These are phyloP conservation scores for Phymastichus coffea DNA, from an alignment of 1,140 invertebrate genomes.

Conservation along the genomic window DNA sequence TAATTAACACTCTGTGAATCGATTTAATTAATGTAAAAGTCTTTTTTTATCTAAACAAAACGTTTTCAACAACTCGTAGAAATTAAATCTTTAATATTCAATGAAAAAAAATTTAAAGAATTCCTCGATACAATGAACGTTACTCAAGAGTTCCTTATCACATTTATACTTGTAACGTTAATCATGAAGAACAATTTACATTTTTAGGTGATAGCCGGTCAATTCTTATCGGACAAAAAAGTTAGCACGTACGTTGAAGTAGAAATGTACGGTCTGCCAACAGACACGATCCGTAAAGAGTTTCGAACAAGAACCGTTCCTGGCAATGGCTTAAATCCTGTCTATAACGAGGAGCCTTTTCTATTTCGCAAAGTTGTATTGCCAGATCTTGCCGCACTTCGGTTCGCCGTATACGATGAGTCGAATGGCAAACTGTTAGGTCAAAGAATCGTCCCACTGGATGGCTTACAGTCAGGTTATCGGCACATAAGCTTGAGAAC, in stretches of 20 bases:
- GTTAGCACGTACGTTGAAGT: slow-evolving; percentile 99
- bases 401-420: slow-evolving; percentile 99
- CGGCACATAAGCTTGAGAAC: slow-evolving; percentile 96
- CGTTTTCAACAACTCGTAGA: no score
- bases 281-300: slow-evolving; percentile 98
- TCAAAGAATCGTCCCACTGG: slow-evolving; percentile 94
- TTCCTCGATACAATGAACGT: no score
- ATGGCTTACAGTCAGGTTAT: slow-evolving; percentile 97
- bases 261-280: slow-evolving; percentile 99
- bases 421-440: slow-evolving; percentile 91
- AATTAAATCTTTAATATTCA: no score
- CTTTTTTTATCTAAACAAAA: no score
- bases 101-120: no score
- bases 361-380: slow-evolving; percentile 97
- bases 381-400: slow-evolving; percentile 94
- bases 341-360: slow-evolving; percentile 98
- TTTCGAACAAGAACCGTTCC: slow-evolving; percentile 95
- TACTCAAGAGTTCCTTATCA: no score
- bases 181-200: not conserved
- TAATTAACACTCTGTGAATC: no score
- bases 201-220: slow-evolving; percentile 91
- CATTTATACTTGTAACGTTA: no score
- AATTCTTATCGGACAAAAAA: slow-evolving; percentile 99
- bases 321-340: slow-evolving; percentile 94
- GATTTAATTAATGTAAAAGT: no score